phyloP scores from a whole-genome alignment of 2,113 vertebrate species.

The Phaethon lepturus region DNA sequence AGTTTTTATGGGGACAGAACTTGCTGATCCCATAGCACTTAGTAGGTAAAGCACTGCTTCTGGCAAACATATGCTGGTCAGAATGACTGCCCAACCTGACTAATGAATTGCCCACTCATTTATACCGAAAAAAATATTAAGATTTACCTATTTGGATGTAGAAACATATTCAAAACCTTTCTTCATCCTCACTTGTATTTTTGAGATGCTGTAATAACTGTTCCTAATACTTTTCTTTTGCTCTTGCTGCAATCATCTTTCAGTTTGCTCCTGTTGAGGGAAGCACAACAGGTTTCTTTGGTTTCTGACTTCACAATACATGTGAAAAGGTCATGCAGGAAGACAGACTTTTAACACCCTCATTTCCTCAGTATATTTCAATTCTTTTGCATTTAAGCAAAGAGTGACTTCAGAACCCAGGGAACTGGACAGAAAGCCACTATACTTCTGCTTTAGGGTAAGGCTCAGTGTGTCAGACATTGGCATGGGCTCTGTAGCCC shows the following conservation, averaged over 20 bases:
- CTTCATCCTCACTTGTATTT: neutral
- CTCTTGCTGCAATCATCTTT: neutral
- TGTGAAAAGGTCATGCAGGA: neutral
- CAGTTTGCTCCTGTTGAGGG: neutral
- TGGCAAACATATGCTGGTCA: neutral
- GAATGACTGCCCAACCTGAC: neutral
- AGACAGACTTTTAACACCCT: neutral
- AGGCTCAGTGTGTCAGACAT: neutral
- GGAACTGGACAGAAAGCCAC: neutral
- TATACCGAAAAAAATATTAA: neutral
- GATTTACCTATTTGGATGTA: neutral
- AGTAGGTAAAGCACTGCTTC: neutral
- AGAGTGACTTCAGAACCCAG: neutral
- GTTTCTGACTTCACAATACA: neutral
- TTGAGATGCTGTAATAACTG: neutral
- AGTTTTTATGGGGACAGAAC: neutral
- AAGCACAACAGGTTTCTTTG: neutral
- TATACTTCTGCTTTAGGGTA: neutral
- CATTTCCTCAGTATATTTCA: neutral
- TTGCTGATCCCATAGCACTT: neutral
- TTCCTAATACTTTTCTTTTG: neutral
- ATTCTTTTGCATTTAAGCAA: neutral
- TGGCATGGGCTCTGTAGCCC: neutral
- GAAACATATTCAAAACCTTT: neutral
- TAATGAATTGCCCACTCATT: neutral